Conservation (phyloP, 2,888 invertebrate species). For the Noctuana brunneofusca region DNA sequence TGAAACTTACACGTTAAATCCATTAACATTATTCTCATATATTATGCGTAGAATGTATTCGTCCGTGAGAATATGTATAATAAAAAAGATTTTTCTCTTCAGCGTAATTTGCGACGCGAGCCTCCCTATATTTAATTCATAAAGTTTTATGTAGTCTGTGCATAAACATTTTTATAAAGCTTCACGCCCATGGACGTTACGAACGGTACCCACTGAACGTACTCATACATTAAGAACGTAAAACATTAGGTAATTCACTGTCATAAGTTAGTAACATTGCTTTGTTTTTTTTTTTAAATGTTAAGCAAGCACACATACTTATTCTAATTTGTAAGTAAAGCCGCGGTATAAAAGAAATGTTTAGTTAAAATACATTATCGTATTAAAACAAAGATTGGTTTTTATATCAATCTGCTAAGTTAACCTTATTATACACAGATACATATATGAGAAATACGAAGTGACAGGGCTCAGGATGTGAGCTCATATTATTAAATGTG, state of each 20-base stretch:
- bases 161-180: conserved; percentile 19
- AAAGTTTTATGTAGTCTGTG: conserved; percentile 21
- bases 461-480: conserved; percentile 45
- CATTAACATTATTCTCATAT: conserved; percentile 60
- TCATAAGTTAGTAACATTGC: too few relatives aligned
- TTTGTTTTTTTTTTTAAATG: too few relatives aligned
- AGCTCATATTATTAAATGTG: conserved; percentile 61
- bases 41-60: conserved; percentile 37
- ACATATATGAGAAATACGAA: conserved; percentile 42
- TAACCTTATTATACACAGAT: conserved; percentile 11
- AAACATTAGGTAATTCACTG: not conserved
- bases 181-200: not conserved
- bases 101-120: conserved; percentile 9
- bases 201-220: not conserved
- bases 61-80: conserved; percentile 37
- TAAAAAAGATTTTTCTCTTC: conserved; percentile 24
- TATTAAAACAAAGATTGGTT: conserved; percentile 5
- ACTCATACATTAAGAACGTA: not conserved
- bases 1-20: conserved; percentile 66
- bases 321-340: too few relatives aligned
- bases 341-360: too few relatives aligned
- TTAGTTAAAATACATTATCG: not conserved
- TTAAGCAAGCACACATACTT: too few relatives aligned
- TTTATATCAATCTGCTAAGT: not conserved
- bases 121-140: conserved; percentile 24